These are phyloP conservation scores for Dermatemys mawii DNA, from an alignment of 2,113 vertebrate species.

Conservation along the genomic window DNA sequence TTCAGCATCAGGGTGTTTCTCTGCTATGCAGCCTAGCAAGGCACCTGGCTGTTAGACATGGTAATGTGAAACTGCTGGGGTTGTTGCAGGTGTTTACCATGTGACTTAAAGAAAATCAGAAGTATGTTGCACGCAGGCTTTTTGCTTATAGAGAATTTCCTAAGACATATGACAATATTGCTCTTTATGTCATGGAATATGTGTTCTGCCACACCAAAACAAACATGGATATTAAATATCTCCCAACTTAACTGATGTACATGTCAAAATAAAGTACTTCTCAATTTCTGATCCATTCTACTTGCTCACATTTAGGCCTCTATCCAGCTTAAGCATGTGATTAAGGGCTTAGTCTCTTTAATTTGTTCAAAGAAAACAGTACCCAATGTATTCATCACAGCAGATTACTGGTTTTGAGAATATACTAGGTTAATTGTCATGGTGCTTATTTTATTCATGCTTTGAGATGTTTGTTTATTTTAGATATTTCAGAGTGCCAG, in stretches of 20 bases:
- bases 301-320: background rate
- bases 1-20: fast-evolving
- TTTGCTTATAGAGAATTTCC: conserved; percentile 27
- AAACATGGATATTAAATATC: no score
- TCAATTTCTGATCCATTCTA: background rate
- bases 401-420: background rate
- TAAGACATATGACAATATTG: background rate
- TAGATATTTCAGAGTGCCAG: background rate
- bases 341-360: background rate
- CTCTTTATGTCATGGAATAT: background rate
- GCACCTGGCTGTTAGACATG: background rate
- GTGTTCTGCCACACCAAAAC: background rate
- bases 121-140: fast-evolving
- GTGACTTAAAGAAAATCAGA: background rate
- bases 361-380: background rate
- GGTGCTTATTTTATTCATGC: background rate
- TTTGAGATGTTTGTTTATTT: background rate
- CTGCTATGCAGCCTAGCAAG: background rate
- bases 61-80: background rate
- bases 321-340: background rate
- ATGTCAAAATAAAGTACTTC: conserved; percentile 49
- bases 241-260: no score
- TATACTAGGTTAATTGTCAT: background rate
- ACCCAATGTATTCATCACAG: background rate
- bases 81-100: no score